A percentile compares a stretch with the other conserved stretches of the same genome.
phyloP scores from a whole-genome alignment of 2,797 vertebrate species.

The Ispidina lecontei region DNA sequence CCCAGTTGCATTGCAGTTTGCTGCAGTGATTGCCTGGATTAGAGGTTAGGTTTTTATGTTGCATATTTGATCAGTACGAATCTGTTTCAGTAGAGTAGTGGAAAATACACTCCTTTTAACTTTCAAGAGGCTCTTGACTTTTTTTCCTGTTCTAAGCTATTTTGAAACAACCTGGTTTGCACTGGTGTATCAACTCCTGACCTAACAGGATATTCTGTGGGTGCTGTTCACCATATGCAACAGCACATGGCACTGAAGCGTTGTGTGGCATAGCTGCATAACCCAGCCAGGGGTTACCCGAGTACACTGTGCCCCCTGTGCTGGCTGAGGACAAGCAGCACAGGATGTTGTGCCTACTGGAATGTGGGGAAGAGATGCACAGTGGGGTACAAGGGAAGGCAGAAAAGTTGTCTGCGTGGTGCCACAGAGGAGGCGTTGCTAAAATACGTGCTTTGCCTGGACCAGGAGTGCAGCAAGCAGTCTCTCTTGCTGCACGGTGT shows the following conservation, averaged over 20 bases:
- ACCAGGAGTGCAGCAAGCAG: neutral
- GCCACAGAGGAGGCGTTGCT: neutral
- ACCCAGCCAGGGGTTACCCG: neutral
- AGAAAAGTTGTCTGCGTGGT: neutral
- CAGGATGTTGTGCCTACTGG: neutral
- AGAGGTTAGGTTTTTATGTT: neutral
- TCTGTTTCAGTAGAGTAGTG: neutral
- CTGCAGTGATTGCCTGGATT: neutral
- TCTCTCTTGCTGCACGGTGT: neutral
- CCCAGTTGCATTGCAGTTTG: neutral
- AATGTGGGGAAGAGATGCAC: neutral
- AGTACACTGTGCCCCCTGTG: neutral
- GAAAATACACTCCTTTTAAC: neutral
- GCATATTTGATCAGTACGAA: accelerated
- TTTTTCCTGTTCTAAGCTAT: neutral
- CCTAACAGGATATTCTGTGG: constrained; percentile 17
- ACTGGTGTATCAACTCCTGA: neutral
- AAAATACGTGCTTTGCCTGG: neutral
- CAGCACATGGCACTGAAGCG: accelerated
- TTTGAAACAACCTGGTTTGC: constrained; percentile 1
- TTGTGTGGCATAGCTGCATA: neutral
- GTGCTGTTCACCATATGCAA: neutral
- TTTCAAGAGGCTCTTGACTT: accelerated
- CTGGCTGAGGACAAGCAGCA: neutral
- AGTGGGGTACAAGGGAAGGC: neutral